Conservation (phyloP, 2,888 invertebrate genomes). For the Acrobasis suavella region DNA sequence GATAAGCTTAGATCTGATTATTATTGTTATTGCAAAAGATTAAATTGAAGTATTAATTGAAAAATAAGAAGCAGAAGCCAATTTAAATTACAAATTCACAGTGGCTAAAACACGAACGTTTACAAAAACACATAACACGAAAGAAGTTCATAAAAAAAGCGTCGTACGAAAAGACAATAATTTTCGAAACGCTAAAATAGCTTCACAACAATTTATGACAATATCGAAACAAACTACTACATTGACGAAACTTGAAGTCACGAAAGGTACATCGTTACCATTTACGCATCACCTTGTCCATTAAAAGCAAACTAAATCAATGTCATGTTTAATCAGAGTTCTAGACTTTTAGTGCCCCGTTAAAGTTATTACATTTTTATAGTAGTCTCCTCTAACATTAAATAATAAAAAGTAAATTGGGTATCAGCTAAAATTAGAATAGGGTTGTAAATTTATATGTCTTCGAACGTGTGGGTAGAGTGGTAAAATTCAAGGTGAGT, state of each 20-base stretch:
- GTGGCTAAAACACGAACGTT: constrained; percentile 10
- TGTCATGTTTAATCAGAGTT: neutral
- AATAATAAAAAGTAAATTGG: constrained; percentile 12
- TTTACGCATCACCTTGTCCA: constrained; percentile 46
- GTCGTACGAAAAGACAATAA: constrained; percentile 31
- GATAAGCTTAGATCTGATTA: constrained; percentile 21
- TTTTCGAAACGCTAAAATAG: constrained; percentile 39
- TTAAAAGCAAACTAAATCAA: neutral
- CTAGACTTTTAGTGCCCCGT: neutral
- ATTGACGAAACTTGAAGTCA: constrained; percentile 40
- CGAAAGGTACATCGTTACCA: constrained; percentile 36
- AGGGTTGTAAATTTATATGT: constrained; percentile 27
- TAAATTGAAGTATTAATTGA: constrained; percentile 4
- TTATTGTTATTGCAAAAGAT: constrained; percentile 23
- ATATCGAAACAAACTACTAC: constrained; percentile 50
- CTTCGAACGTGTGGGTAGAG: constrained; percentile 12
- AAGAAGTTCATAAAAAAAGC: constrained; percentile 31
- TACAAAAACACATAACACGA: constrained; percentile 9
- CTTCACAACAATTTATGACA: constrained; percentile 35
- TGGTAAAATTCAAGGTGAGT: constrained; percentile 50
- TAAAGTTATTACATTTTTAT: neutral
- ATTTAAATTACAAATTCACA: constrained; percentile 4
- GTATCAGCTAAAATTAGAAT: constrained; percentile 22
- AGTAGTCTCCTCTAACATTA: neutral
- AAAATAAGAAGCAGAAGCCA: constrained; percentile 19